phyloP scores from a whole-genome alignment of 2,113 vertebrate species.

The Anguilla rostrata region DNA sequence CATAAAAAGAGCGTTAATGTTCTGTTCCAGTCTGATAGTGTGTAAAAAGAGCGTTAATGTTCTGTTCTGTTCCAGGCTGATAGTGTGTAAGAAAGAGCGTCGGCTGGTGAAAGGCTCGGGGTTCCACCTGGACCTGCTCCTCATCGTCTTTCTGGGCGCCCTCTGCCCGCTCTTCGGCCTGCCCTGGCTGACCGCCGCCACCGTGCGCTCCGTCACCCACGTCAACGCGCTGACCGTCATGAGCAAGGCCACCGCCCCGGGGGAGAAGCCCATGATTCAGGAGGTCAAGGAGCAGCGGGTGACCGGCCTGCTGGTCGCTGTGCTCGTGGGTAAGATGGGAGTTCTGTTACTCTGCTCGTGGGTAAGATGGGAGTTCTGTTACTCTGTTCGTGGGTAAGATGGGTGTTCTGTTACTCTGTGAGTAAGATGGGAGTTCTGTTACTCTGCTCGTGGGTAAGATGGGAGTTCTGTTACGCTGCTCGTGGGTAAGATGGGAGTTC shows the following conservation, averaged over 20 bases:
- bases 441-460: constrained; percentile 89
- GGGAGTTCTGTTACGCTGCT: neutral
- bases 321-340: constrained; percentile 85
- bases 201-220: constrained; percentile 91
- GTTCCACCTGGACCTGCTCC: constrained; percentile 93
- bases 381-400: no score
- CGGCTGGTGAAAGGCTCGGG: constrained; percentile 89
- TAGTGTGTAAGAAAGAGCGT: constrained; percentile 94
- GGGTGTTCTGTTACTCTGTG: no score
- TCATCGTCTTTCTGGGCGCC: constrained; percentile 89
- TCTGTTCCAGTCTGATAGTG: no score
- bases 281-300: constrained; percentile 96
- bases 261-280: constrained; percentile 91
- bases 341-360: neutral
- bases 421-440: constrained; percentile 58
- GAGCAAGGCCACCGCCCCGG: constrained; percentile 92
- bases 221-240: constrained; percentile 95
- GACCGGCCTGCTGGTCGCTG: constrained; percentile 84
- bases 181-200: constrained; percentile 93
- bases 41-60: no score
- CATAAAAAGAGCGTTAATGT: no score
- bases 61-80: constrained; percentile 72
- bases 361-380: neutral
- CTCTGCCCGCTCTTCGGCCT: constrained; percentile 90
- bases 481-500: neutral